Evolutionary conservation across 2,113 vertebrate genomes (phyloP).

Genomic region (Mus spicilegus): DNA sequence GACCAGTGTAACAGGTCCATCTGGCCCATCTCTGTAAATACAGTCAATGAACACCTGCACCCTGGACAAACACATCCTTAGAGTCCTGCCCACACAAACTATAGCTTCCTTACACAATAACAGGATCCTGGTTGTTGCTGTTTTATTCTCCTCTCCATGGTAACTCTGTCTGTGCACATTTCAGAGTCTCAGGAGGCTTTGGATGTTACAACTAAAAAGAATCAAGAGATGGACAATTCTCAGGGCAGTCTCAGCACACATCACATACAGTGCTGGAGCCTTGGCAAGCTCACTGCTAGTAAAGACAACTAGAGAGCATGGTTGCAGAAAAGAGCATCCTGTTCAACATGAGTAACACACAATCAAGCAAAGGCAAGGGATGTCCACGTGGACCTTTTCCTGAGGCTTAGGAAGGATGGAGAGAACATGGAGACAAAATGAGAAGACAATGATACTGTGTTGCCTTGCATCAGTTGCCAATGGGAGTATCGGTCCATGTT

Average conservation of each 20-base stretch:
- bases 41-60: background rate
- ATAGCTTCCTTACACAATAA: constrained; percentile 17
- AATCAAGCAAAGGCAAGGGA: background rate
- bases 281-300: background rate
- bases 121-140: background rate
- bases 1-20: background rate
- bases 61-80: background rate
- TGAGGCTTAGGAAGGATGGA: background rate
- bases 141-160: background rate
- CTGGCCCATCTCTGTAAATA: background rate
- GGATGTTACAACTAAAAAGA: constrained; percentile 54
- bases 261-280: background rate
- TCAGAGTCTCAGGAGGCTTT: constrained; percentile 33
- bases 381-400: background rate
- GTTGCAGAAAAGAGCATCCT: background rate
- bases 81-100: background rate
- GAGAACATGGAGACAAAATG: background rate
- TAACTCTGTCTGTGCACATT: constrained; percentile 24
- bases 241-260: constrained; percentile 44
- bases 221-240: constrained; percentile 45
- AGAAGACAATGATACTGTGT: background rate
- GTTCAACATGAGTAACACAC: constrained; percentile 4
- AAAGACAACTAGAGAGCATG: background rate
- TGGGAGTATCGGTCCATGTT: background rate
- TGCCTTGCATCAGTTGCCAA: background rate